Evolutionary conservation across 2,113 vertebrate species (phyloP).

Genomic region (Nymphicus hollandicus): DNA sequence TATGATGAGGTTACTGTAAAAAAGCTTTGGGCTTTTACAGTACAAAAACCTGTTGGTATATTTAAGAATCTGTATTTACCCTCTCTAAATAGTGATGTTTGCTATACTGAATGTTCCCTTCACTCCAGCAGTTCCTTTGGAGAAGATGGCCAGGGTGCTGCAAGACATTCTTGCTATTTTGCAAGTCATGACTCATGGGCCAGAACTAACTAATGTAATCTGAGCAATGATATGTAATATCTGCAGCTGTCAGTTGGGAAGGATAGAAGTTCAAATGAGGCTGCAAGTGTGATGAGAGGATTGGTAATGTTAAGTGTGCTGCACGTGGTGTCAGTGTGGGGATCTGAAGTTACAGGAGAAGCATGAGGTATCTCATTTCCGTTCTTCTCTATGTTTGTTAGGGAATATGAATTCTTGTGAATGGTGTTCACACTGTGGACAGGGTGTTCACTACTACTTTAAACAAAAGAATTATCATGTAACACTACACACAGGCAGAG

Average conservation of each 20-base stretch:
- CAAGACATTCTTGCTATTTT: neutral
- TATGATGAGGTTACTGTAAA: neutral
- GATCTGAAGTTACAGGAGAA: neutral
- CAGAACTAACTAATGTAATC: neutral
- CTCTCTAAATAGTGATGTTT: neutral
- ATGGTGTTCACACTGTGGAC: neutral
- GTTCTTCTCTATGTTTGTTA: neutral
- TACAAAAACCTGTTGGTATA: neutral
- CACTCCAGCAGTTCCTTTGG: neutral
- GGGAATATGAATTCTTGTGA: neutral
- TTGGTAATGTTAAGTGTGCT: neutral
- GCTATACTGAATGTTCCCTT: neutral
- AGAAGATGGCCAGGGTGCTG: fast-evolving
- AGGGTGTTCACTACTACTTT: neutral
- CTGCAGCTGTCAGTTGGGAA: neutral
- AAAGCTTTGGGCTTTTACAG: neutral
- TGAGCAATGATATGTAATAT: neutral
- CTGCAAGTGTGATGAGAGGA: neutral
- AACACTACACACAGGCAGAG: neutral
- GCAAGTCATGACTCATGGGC: neutral
- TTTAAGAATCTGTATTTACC: neutral
- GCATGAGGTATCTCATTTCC: neutral
- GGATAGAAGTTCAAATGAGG: neutral
- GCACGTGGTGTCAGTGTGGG: neutral
- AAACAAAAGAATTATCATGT: neutral